These are phyloP conservation scores for Hoplostethus atlanticus DNA, from an alignment of 2,797 vertebrate species.

Conservation along the genomic window DNA sequence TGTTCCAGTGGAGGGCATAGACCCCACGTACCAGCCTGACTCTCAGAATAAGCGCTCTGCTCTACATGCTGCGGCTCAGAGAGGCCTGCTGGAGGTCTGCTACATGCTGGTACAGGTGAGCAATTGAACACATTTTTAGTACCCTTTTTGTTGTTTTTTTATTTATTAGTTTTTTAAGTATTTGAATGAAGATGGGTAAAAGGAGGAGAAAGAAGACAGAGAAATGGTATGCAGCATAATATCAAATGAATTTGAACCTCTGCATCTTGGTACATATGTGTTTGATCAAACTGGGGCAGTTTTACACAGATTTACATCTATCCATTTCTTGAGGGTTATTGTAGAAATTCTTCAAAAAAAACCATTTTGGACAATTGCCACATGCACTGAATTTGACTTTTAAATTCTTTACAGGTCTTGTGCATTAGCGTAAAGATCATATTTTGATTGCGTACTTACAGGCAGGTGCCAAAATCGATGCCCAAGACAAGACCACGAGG, in stretches of 20 bases:
- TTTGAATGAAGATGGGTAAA: background rate
- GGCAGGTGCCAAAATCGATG: constrained; percentile 93
- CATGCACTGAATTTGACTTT: background rate
- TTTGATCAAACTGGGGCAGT: too few species aligned
- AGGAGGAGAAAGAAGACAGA: background rate
- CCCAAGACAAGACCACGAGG: constrained; percentile 89
- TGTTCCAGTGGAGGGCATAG: constrained; percentile 91
- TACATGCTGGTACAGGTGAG: constrained; percentile 92
- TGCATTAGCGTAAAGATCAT: background rate
- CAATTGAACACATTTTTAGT: background rate
- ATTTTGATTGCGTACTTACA: constrained; percentile 51
- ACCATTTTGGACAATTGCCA: too few species aligned
- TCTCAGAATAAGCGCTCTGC: constrained; percentile 92
- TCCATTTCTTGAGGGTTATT: too few species aligned
- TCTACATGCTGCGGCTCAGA: constrained; percentile 92
- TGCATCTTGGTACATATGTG: too few species aligned
- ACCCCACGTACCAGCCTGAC: constrained; percentile 92
- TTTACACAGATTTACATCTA: too few species aligned
- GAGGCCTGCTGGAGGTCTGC: constrained; percentile 91
- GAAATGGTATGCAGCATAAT: background rate
- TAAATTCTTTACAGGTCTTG: background rate
- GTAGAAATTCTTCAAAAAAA: too few species aligned
- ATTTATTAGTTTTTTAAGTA: background rate
- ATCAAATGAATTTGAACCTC: background rate
- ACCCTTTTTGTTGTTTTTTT: background rate